Percentiles rank a stretch among this genome's conserved stretches.
Evolutionary conservation across 2,797 vertebrate species (phyloP).

Genomic region (Helostoma temminkii): DNA sequence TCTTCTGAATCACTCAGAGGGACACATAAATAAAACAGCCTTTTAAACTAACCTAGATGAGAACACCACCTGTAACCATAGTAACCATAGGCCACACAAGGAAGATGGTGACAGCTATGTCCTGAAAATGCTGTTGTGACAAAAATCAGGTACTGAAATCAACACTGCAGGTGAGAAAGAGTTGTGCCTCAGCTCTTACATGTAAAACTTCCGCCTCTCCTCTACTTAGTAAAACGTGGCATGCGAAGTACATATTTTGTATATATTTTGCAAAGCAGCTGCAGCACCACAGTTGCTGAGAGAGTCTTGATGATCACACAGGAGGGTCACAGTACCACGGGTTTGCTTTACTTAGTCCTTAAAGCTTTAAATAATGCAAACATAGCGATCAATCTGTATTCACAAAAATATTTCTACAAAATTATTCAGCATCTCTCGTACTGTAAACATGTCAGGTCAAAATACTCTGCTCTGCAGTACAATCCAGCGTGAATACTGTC

Average conservation of each 20-base stretch:
- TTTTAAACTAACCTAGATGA: too few relatives aligned
- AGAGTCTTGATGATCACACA: background rate
- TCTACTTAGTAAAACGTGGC: constrained; percentile 22
- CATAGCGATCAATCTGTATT: constrained; percentile 40
- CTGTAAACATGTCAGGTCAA: constrained; percentile 33
- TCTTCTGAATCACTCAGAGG: too few relatives aligned
- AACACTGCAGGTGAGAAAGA: constrained; percentile 22
- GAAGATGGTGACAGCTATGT: too few relatives aligned
- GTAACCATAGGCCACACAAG: too few relatives aligned
- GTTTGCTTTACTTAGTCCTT: constrained; percentile 21
- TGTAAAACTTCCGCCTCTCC: constrained; percentile 29
- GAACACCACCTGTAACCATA: too few relatives aligned
- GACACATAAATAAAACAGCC: too few relatives aligned
- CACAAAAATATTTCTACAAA: constrained; percentile 64
- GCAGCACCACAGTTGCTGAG: constrained; percentile 38
- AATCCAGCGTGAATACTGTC: background rate
- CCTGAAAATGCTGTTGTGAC: too few relatives aligned
- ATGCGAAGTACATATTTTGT: constrained; percentile 27
- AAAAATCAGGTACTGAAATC: background rate
- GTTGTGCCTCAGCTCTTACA: constrained; percentile 25
- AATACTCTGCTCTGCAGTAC: constrained; percentile 42
- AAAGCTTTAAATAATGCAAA: constrained; percentile 38
- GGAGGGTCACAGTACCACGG: background rate
- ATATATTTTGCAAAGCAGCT: constrained; percentile 40
- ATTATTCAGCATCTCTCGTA: constrained; percentile 45